phyloP scores from a whole-genome alignment of 2,888 invertebrate species.

The Phoenoteleia sp. region DNA sequence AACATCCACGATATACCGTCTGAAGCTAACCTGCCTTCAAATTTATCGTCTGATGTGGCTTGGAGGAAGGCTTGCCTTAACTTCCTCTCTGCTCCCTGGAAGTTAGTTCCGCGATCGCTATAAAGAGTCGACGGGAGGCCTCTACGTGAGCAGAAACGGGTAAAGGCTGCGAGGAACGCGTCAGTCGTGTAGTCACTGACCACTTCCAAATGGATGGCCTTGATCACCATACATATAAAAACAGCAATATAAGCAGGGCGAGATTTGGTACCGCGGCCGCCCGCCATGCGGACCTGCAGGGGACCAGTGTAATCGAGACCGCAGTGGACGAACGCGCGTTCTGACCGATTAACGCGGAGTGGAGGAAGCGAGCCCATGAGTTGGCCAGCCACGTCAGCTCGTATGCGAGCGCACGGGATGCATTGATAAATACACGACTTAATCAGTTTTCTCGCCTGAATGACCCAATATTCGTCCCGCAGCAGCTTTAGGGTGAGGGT shows the following conservation, averaged over 20 bases:
- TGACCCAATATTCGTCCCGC: not conserved
- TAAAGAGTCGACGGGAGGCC: not conserved
- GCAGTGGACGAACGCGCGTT: conserved; percentile 18
- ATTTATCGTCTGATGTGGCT: no score
- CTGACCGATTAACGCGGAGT: conserved; percentile 17
- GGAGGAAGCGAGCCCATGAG: conserved; percentile 26
- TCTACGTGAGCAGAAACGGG: not conserved
- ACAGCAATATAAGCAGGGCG: conserved; percentile 40
- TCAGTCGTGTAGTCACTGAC: conserved; percentile 73
- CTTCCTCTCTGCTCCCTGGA: not conserved
- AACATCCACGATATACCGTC: not conserved
- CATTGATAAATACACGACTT: not conserved
- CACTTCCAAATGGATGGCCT: conserved; percentile 76
- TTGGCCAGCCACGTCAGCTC: not conserved
- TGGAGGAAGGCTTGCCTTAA: not conserved
- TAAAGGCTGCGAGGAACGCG: conserved; percentile 75
- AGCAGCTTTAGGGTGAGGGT: not conserved
- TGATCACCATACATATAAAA: conserved; percentile 58
- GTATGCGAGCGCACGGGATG: not conserved
- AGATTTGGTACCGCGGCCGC: conserved; percentile 47
- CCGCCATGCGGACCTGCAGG: conserved; percentile 25
- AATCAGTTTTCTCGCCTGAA: not conserved
- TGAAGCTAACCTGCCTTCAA: no score
- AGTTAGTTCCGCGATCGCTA: not conserved
- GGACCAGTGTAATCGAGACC: conserved; percentile 76